A percentile compares a stretch with the other conserved stretches of the same genome.
These are phyloP conservation scores for Craniophora ligustri DNA, from an alignment of 2,888 invertebrate species.

Conservation along the genomic window DNA sequence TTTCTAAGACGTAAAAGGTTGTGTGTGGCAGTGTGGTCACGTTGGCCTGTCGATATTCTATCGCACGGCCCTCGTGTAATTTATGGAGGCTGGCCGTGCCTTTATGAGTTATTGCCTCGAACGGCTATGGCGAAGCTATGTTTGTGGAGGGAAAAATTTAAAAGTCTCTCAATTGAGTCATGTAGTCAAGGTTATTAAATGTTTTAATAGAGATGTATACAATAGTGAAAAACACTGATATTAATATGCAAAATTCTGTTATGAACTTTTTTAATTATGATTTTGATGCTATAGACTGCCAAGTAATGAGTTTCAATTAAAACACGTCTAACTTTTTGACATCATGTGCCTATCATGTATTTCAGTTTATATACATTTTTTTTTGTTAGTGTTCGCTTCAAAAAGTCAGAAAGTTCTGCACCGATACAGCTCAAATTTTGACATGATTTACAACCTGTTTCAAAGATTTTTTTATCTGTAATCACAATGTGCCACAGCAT, in stretches of 20 bases:
- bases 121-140: conserved; percentile 49
- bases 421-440: no score
- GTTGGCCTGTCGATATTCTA: conserved; percentile 69
- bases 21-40: conserved; percentile 58
- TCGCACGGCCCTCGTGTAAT: conserved; percentile 63
- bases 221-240: background rate
- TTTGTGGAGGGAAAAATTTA: conserved; percentile 54
- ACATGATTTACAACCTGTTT: no score
- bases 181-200: conserved; percentile 27
- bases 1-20: conserved; percentile 9
- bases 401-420: no score
- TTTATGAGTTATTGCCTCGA: conserved; percentile 65
- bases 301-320: no score
- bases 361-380: no score
- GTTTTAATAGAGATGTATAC: conserved; percentile 1
- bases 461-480: no score
- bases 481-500: no score
- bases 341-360: no score
- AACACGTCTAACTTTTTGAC: no score
- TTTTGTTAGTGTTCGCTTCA: no score
- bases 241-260: background rate
- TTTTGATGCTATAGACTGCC: no score
- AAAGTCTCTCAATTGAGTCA: conserved; percentile 43
- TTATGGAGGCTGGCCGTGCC: conserved; percentile 62
- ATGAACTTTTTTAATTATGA: background rate